Conservation (phyloP, 2,113 vertebrate species). For the Sebastes schlegelii region DNA sequence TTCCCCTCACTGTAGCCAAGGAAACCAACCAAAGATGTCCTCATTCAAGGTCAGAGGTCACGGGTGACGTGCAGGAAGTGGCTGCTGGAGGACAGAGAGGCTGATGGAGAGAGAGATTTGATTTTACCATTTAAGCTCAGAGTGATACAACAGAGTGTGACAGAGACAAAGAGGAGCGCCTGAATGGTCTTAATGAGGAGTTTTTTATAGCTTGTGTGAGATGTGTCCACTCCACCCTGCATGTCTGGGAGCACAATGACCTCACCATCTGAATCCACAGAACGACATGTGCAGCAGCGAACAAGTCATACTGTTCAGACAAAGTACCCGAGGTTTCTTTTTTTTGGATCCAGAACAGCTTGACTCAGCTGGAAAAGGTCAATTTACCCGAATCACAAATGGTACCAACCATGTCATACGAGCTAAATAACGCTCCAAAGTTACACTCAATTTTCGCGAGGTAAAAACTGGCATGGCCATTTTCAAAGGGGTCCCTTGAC, state of each 20-base stretch:
- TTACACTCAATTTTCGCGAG: too few species aligned
- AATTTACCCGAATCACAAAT: background rate
- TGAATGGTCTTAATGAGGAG: background rate
- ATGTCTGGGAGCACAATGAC: constrained; percentile 32
- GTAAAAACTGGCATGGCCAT: too few species aligned
- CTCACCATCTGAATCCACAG: constrained; percentile 34
- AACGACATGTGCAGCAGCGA: background rate
- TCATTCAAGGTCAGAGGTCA: constrained; percentile 66
- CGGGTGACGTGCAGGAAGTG: constrained; percentile 66
- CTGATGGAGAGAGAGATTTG: constrained; percentile 20
- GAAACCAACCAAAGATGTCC: constrained; percentile 64
- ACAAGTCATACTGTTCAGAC: background rate
- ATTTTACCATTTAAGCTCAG: constrained; percentile 26
- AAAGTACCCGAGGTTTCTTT: background rate
- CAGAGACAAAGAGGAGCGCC: constrained; percentile 1
- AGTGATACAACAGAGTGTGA: constrained; percentile 17
- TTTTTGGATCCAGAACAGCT: background rate
- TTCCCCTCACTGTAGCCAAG: constrained; percentile 55
- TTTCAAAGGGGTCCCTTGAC: too few species aligned
- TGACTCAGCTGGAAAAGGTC: background rate
- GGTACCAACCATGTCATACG: too few species aligned
- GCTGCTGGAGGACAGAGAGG: constrained; percentile 16
- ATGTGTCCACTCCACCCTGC: constrained; percentile 42
- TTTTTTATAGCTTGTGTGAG: constrained; percentile 35
- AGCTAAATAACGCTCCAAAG: too few species aligned